Base-by-base conservation (phyloP, 64 coral and sea anemone species). In the Montipora cactus region DNA sequence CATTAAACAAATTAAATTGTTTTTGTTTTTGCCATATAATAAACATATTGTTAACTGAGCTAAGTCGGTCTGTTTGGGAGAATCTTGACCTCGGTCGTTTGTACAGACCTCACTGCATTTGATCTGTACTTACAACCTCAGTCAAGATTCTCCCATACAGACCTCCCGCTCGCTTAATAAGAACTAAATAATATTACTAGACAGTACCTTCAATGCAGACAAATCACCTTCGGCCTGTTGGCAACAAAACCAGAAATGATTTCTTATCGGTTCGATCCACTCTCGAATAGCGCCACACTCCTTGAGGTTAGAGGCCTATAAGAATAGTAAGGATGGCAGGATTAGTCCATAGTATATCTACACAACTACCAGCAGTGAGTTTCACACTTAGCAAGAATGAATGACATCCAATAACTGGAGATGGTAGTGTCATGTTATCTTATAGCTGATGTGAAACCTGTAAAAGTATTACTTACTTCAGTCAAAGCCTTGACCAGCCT, bases 401-500 rank as follows among this genome's bases (percentile, higher is more conserved):
- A 64, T 64, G 59, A 55, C 52, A 55, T 55, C 52, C 59, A 64
- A 64, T 64, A 64, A 64, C 59, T 64, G 13, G 59, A 64, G 59
- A 15, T 64, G 59, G 8, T 64, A 11, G 14, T 64, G 59, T 64
- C 59, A 64, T 15, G 59, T 64, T 64, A 64, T 64, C 59, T 64
- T 64, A 64, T 64, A 64, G 59, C 59, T 64, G 59, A 64, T 64
- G 59, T 64, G 59, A 64, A 64, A 64, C 59, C 59, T 64, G 59
- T 5, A 57, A 57, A 64, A 64, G 59, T 64, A 64, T 64, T 64
- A 76, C 74, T 76, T 44, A 76, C 74, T 13, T 76, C 74, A 76
- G 74, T 76, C 44, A 76, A 47, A 76, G 74, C 74, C 74, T 76
- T 76, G 74, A 76, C 74, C 14, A 72, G 69, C 22, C 37, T 72